Evolutionary conservation across 2,797 vertebrate species (phyloP), one percentile per base, ranked within the genome.

Genomic region (Babyrousa celebensis): DNA sequence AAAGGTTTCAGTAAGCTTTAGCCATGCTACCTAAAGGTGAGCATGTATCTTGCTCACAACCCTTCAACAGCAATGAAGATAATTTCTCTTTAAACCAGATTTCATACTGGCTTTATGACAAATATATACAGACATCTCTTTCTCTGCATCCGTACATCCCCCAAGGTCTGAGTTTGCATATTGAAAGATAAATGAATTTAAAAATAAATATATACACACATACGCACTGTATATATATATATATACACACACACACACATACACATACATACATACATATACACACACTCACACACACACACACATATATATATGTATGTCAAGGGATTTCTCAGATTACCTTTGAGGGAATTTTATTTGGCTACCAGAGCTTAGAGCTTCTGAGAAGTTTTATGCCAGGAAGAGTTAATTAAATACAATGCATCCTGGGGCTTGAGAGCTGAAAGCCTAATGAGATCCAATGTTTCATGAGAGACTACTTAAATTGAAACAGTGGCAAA

Each of bases 391-490:
- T 98, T 97, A 96, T 96, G 18, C 77, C 89, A 97, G 91, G 85
- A 96, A 97, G 94, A 98, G 97, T 89, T 96, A 98, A 97, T 98
- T 98, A 97, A 98, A 98, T 95, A 56, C 93, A 98, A 91, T 98
- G 97, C 97, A 97, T 75, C 77, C 65, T 97, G 96, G 89, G 96
- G 78, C 56, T 97, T 78, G 88, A 97, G 43, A 96, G 79, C 94
- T 96, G 96, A 97, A 96, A 91, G 93, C 79, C 87, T 94, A 96
- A 87, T 97, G 98, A 97, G 96, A 98, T 95, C 72, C 95, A 48
- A 77, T 95, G 75, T 93, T 98, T 98, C 96, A 97, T 97, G 87
- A 94, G 93, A 96, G 97, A 97, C 93, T 95, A 90, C 95, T 96
- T 96, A 98, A 98, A 93, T 54, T 89, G 67, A 97, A 96, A 91